Percentiles rank a stretch among this genome's conserved stretches.
Conservation (phyloP, 2,888 invertebrate genomes). For the Dryomyza anilis region DNA sequence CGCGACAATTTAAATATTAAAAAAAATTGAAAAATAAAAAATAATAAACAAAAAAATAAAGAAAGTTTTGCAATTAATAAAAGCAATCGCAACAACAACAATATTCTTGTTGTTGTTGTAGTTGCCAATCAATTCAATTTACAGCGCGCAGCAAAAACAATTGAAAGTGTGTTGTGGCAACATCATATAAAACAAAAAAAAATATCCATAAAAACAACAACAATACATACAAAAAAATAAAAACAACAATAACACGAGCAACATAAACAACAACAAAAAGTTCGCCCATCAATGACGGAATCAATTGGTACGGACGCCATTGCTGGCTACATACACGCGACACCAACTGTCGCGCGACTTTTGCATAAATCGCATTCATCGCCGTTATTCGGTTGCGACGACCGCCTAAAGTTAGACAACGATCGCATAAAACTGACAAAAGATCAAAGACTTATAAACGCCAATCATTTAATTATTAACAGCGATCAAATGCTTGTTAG, state of each 20-base stretch:
- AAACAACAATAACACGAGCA: conserved; percentile 30
- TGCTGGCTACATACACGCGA: background rate
- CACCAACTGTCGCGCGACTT: background rate
- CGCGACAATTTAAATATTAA: background rate
- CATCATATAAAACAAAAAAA: conserved; percentile 33
- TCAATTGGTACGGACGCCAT: background rate
- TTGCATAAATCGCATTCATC: conserved; percentile 48
- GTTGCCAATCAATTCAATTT: conserved; percentile 54
- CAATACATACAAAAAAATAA: conserved; percentile 20
- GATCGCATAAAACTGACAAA: too few relatives aligned
- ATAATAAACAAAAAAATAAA: too few relatives aligned
- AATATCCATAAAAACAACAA: background rate
- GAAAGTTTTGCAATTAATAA: too few relatives aligned
- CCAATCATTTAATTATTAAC: too few relatives aligned
- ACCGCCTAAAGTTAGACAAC: too few relatives aligned
- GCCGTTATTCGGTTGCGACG: conserved; percentile 38
- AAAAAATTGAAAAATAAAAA: too few relatives aligned
- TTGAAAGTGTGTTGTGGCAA: background rate
- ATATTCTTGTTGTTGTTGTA: conserved; percentile 39
- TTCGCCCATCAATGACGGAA: conserved; percentile 14
- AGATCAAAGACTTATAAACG: too few relatives aligned
- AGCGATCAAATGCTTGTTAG: too few relatives aligned
- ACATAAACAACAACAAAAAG: conserved; percentile 22
- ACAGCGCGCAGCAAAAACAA: conserved; percentile 41
- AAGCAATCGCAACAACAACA: conserved; percentile 30